phyloP scores from a whole-genome alignment of 2,113 vertebrate genomes.

The Poeciliopsis turrubarensis region DNA sequence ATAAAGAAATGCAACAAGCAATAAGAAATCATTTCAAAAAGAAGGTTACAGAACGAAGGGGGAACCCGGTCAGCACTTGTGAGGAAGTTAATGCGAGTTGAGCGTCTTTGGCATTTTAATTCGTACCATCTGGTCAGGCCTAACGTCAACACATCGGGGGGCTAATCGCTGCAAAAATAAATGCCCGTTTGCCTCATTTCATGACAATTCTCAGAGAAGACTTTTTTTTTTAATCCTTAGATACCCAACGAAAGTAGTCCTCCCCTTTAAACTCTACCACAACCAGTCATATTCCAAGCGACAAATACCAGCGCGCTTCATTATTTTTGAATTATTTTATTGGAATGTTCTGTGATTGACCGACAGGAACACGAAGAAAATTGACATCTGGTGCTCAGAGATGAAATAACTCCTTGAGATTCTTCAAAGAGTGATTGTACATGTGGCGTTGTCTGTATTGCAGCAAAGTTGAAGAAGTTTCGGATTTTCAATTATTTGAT shows the following conservation, averaged over 20 bases:
- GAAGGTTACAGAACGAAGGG: not conserved
- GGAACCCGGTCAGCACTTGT: not conserved
- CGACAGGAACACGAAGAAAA: no score
- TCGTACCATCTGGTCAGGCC: constrained; percentile 47
- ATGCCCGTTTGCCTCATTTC: no score
- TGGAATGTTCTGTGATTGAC: no score
- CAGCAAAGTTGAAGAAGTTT: no score
- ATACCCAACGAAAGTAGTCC: not conserved
- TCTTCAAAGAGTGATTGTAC: no score
- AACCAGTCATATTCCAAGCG: not conserved
- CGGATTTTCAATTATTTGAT: no score
- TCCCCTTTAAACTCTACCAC: not conserved
- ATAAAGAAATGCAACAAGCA: not conserved
- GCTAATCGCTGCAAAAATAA: no score
- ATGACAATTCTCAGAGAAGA: not conserved
- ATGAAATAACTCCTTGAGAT: no score
- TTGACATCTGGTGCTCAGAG: no score
- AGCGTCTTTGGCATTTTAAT: constrained; percentile 34
- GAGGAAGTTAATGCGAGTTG: not conserved
- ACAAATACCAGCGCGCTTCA: not conserved
- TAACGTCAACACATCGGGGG: no score
- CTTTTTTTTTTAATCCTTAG: not conserved
- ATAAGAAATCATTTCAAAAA: not conserved
- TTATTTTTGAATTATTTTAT: no score
- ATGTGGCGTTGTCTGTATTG: no score